These are phyloP conservation scores for Microcaecilia unicolor DNA, from an alignment of 2,797 vertebrate species.

Conservation along the genomic window DNA sequence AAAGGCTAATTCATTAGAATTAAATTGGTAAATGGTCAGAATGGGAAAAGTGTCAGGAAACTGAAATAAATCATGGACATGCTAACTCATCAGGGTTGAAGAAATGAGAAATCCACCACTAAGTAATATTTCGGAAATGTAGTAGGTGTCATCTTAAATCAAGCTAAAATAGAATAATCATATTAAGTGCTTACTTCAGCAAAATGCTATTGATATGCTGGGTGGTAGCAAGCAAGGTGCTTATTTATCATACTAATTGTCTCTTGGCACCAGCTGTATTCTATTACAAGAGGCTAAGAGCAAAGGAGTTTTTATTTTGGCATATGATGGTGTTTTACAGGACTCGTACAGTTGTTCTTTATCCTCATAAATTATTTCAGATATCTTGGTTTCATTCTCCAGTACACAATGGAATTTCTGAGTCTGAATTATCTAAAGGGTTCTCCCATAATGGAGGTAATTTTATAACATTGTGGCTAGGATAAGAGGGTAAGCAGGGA, in stretches of 20 bases:
- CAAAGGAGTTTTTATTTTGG: constrained; percentile 38
- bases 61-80: constrained; percentile 37
- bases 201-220: constrained; percentile 33
- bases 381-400: too few relatives aligned
- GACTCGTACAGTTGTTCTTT: constrained; percentile 22
- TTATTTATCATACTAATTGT: constrained; percentile 50
- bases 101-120: constrained; percentile 32
- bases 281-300: constrained; percentile 41
- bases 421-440: too few relatives aligned
- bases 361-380: too few relatives aligned
- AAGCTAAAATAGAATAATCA: constrained; percentile 51
- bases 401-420: too few relatives aligned
- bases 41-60: constrained; percentile 37
- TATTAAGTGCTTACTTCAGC: constrained; percentile 44
- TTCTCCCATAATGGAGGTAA: too few relatives aligned
- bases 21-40: constrained; percentile 16
- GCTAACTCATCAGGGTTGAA: constrained; percentile 26
- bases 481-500: too few relatives aligned
- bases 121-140: constrained; percentile 57
- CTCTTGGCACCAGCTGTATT: constrained; percentile 37
- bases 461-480: too few relatives aligned
- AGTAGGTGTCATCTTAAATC: constrained; percentile 52
- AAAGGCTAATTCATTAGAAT: constrained; percentile 42
- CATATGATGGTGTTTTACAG: constrained; percentile 31
- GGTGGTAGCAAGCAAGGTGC: constrained; percentile 18